A percentile compares a stretch with the other conserved stretches of the same genome.
These are phyloP conservation scores for Aphelocoma californica DNA, from an alignment of 2,797 vertebrate species.

Conservation along the genomic window DNA sequence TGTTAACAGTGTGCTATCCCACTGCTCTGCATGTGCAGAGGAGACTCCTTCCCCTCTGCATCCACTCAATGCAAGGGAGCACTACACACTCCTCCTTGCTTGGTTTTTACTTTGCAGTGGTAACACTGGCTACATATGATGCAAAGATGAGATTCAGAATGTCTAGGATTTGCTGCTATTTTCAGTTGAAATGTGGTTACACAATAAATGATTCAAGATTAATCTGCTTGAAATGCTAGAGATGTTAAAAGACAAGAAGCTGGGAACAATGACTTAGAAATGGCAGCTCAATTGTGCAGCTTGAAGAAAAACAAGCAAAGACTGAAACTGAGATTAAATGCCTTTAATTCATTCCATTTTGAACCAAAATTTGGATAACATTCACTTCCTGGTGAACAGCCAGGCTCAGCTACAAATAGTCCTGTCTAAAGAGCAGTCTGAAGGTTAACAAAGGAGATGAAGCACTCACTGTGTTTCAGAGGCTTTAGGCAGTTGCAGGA, in stretches of 20 bases:
- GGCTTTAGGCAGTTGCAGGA: not conserved
- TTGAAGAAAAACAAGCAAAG: slow-evolving; percentile 32
- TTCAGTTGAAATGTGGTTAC: slow-evolving; percentile 24
- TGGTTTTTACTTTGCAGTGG: not conserved
- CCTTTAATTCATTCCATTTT: slow-evolving; percentile 32
- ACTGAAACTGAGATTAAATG: slow-evolving; percentile 47
- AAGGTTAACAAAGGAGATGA: not conserved
- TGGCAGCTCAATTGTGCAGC: slow-evolving; percentile 40
- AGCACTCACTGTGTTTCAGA: not conserved
- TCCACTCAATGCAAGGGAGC: not conserved
- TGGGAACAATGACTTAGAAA: slow-evolving; percentile 40
- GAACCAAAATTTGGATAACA: not conserved
- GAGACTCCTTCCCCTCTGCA: not conserved
- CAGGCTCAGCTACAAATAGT: not conserved
- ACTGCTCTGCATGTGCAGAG: not conserved
- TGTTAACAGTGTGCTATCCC: not conserved
- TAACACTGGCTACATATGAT: not conserved
- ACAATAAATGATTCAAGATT: slow-evolving; percentile 12
- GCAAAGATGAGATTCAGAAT: not conserved
- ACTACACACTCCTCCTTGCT: not conserved
- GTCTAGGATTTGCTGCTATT: slow-evolving; percentile 1
- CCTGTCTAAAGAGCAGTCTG: not conserved
- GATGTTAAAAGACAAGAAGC: slow-evolving; percentile 43
- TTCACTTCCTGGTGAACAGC: not conserved
- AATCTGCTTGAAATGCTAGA: slow-evolving; percentile 25